These are phyloP conservation scores for Thrips palmi DNA, from an alignment of 1,140 invertebrate genomes.

Conservation along the genomic window DNA sequence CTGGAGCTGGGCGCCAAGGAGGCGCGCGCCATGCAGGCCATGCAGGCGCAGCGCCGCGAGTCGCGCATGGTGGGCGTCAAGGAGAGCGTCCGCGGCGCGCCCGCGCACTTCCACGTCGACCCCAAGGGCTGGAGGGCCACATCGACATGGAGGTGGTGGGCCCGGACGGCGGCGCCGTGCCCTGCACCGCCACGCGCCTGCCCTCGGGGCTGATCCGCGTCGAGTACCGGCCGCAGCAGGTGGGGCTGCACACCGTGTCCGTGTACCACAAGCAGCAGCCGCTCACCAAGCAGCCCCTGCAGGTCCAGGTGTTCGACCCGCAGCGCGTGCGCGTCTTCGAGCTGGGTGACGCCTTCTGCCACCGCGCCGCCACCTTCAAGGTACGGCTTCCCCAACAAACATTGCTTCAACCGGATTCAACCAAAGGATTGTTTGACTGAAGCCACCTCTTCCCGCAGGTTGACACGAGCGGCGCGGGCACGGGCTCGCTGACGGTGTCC, in stretches of 20 bases:
- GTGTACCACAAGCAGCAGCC: constrained; percentile 31
- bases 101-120: constrained; percentile 38
- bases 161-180: constrained; percentile 35
- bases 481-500: constrained; percentile 57
- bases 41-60: too few relatives aligned
- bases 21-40: constrained; percentile 16
- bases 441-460: too few relatives aligned
- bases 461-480: constrained; percentile 49
- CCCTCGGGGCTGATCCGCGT: constrained; percentile 30
- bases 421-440: too few relatives aligned
- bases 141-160: constrained; percentile 21
- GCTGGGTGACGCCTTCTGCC: constrained; percentile 59
- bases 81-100: constrained; percentile 23
- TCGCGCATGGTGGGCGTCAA: constrained; percentile 12
- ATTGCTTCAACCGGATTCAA: too few relatives aligned
- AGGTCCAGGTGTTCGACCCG: constrained; percentile 73
- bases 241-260: constrained; percentile 39
- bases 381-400: too few relatives aligned
- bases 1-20: constrained; percentile 24
- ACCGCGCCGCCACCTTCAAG: constrained; percentile 61
- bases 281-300: constrained; percentile 38
- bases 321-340: constrained; percentile 57
- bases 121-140: constrained; percentile 23
- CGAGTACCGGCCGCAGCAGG: constrained; percentile 34
- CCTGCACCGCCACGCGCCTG: constrained; percentile 28